Percentiles rank a stretch among this genome's conserved stretches.
Conservation (phyloP, 2,888 invertebrate genomes). For the Ctena decussata region DNA sequence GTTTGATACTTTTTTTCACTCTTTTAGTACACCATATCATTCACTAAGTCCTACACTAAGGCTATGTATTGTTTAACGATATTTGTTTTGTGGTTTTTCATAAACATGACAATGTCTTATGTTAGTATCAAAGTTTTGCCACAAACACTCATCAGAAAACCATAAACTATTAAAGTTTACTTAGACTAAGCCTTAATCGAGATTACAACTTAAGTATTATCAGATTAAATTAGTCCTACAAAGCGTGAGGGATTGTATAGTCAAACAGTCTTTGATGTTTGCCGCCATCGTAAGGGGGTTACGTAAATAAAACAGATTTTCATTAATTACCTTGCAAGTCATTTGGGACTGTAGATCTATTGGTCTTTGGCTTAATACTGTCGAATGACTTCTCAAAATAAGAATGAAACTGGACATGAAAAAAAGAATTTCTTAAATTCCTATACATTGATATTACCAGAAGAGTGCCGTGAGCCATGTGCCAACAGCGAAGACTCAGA, state of each 20-base stretch:
- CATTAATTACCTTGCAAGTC: neutral
- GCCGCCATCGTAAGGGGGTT: neutral
- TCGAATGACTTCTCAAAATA: neutral
- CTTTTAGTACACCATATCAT: too few species aligned
- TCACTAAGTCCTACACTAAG: too few species aligned
- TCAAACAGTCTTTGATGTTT: neutral
- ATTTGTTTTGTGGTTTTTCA: neutral
- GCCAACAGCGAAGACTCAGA: too few species aligned
- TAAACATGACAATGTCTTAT: neutral
- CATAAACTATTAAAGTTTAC: constrained; percentile 8
- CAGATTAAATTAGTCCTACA: constrained; percentile 1
- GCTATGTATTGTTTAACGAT: too few species aligned
- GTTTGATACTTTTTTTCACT: too few species aligned
- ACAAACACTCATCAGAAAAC: neutral
- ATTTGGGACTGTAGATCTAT: neutral
- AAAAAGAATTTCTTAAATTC: too few species aligned
- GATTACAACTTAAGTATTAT: constrained; percentile 7
- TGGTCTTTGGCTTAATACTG: neutral
- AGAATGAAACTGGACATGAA: neutral
- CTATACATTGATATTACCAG: too few species aligned
- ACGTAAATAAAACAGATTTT: constrained; percentile 3
- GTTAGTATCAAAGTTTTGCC: neutral
- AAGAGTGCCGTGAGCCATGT: too few species aligned
- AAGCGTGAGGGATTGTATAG: constrained; percentile 9
- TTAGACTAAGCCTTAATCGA: neutral